Percentiles rank a stretch among this genome's conserved stretches.
Evolutionary conservation across 2,113 vertebrate species (phyloP).

Genomic region (Clarias magur): DNA sequence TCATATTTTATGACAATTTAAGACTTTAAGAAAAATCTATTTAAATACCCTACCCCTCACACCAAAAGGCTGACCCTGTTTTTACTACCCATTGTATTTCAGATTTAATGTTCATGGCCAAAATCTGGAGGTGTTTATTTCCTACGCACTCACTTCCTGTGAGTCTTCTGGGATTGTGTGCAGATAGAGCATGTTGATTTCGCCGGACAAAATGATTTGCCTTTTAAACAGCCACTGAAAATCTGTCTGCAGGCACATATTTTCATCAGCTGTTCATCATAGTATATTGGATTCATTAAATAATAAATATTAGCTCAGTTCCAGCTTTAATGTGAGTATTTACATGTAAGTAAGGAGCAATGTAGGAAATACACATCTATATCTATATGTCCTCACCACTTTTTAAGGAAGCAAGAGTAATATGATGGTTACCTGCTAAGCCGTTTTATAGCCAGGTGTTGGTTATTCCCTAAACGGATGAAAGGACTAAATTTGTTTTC

Average conservation of each 20-base stretch:
- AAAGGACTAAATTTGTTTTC: neutral
- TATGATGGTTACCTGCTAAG: neutral
- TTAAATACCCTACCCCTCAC: no score
- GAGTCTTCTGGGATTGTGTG: neutral
- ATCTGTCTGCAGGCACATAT: neutral
- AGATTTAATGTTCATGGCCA: neutral
- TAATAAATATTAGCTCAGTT: neutral
- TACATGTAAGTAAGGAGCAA: neutral
- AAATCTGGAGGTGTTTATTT: slow-evolving; percentile 13
- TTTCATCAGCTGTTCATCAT: neutral
- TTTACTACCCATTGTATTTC: neutral
- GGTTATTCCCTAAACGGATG: neutral
- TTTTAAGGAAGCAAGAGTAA: neutral
- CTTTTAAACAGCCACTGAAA: neutral
- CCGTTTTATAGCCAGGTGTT: neutral
- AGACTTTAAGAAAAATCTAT: neutral
- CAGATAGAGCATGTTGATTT: neutral
- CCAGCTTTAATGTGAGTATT: neutral
- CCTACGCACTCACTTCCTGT: neutral
- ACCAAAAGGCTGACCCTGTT: neutral
- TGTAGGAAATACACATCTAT: neutral
- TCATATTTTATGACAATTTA: no score
- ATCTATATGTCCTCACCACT: neutral
- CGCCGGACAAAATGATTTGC: neutral
- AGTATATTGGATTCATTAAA: neutral